A percentile compares a stretch with the other conserved stretches of the same genome.
These are phyloP conservation scores for Hydrophis major DNA, from an alignment of 2,797 vertebrate species.

Conservation along the genomic window DNA sequence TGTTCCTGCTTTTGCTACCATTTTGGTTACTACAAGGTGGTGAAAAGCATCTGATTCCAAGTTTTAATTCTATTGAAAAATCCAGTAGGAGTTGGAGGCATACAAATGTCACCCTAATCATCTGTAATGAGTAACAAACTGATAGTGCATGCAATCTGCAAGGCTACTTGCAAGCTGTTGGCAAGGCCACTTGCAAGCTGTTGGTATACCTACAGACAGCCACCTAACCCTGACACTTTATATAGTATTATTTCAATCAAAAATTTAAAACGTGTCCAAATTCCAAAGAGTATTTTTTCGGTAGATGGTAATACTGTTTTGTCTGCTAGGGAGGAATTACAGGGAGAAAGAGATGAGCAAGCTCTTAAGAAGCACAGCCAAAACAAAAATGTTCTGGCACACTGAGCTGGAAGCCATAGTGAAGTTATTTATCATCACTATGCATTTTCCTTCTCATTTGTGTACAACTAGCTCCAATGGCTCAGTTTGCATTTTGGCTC, in stretches of 20 bases:
- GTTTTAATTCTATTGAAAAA: neutral
- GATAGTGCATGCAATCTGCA: neutral
- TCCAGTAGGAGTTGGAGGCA: neutral
- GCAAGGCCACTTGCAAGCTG: neutral
- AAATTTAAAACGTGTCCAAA: neutral
- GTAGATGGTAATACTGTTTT: conserved; percentile 21
- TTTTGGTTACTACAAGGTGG: neutral
- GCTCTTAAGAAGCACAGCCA: conserved; percentile 64
- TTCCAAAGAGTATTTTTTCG: neutral
- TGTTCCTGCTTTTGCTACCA: neutral
- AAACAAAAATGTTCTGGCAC: conserved; percentile 68
- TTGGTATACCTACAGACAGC: neutral
- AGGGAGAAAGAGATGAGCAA: conserved; percentile 30
- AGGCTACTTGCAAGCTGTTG: neutral
- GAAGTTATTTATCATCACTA: conserved; percentile 71
- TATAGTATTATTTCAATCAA: neutral
- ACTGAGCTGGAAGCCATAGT: conserved; percentile 61
- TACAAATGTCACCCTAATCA: neutral
- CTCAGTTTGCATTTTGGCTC: conserved; percentile 70
- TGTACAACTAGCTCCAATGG: conserved; percentile 68
- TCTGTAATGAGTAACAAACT: neutral
- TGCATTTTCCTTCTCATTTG: conserved; percentile 72
- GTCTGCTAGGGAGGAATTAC: conserved; percentile 47
- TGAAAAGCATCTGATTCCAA: neutral
- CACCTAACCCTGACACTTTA: neutral